Conservation (phyloP, 1,140 invertebrate genomes). For the Bicyclus anynana region DNA sequence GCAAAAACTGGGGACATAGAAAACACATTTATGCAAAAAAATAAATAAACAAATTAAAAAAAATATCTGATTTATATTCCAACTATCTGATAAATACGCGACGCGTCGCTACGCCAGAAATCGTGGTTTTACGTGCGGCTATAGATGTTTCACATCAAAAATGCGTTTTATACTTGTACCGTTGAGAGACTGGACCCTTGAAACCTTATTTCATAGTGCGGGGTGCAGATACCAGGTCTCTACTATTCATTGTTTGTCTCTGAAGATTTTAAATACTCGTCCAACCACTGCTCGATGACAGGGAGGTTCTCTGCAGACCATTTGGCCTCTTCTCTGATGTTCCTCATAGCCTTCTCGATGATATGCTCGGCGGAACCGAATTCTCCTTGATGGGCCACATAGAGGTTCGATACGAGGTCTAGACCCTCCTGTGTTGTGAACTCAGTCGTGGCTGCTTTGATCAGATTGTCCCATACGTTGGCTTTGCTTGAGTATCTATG, state of each 20-base stretch:
- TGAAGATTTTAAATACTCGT: constrained; percentile 68
- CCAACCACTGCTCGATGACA: constrained; percentile 83
- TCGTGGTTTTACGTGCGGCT: too few relatives aligned
- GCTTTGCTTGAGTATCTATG: constrained; percentile 81
- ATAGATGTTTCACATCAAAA: too few relatives aligned
- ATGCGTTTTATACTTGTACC: too few relatives aligned
- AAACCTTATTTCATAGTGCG: too few relatives aligned
- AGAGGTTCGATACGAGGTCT: constrained; percentile 81
- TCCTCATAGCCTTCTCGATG: constrained; percentile 81
- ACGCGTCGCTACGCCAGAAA: too few relatives aligned
- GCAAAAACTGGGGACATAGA: too few relatives aligned
- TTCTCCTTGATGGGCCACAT: constrained; percentile 78
- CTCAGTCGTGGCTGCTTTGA: constrained; percentile 82
- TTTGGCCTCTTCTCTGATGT: constrained; percentile 82
- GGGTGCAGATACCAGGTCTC: background rate
- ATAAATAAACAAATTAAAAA: too few relatives aligned
- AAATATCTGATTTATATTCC: too few relatives aligned
- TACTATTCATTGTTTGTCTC: constrained; percentile 37
- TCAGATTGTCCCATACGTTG: constrained; percentile 84
- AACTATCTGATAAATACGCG: too few relatives aligned
- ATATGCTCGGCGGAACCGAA: constrained; percentile 83
- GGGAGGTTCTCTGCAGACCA: constrained; percentile 85
- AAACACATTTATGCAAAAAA: too few relatives aligned
- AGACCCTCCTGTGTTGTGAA: constrained; percentile 85
- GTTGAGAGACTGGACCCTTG: too few relatives aligned